Conservation (phyloP, 2,797 vertebrate genomes). For the Tiaroga cobitis region DNA sequence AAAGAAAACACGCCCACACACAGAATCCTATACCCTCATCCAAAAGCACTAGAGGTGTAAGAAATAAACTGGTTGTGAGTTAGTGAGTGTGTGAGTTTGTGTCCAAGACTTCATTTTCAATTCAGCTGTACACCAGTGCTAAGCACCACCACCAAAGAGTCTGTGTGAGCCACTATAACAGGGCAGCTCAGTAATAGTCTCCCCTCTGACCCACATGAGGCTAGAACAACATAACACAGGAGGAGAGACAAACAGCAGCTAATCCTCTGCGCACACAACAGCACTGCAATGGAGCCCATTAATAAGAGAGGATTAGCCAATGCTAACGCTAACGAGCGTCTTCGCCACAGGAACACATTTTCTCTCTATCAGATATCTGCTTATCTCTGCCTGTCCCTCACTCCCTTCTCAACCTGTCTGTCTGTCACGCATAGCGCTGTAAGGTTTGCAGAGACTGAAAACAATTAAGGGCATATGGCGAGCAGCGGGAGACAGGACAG, state of each 20-base stretch:
- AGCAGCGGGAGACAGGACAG: neutral
- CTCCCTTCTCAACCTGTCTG: conserved; percentile 10
- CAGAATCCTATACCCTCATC: conserved; percentile 17
- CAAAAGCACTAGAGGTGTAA: conserved; percentile 32
- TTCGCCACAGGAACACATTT: conserved; percentile 44
- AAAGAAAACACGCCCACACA: conserved; percentile 47
- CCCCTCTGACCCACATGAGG: conserved; percentile 37
- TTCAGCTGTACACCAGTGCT: conserved; percentile 6
- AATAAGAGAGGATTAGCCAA: conserved; percentile 48
- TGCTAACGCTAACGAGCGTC: conserved; percentile 41
- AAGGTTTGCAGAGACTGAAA: conserved; percentile 12
- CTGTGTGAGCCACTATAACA: neutral
- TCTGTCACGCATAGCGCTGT: neutral
- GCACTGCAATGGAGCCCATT: conserved; percentile 42
- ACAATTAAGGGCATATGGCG: conserved; percentile 14
- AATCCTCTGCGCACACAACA: conserved; percentile 44
- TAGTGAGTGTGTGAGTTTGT: conserved; percentile 32
- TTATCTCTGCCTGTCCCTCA: conserved; percentile 31
- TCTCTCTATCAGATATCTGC: conserved; percentile 37
- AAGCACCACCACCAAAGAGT: conserved; percentile 16
- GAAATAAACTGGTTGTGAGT: conserved; percentile 45
- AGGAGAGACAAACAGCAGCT: conserved; percentile 51
- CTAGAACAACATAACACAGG: conserved; percentile 45
- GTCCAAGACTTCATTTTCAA: conserved; percentile 19
- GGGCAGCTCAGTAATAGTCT: conserved; percentile 37